Percentiles rank a stretch among this genome's conserved stretches.
These are phyloP conservation scores for Oryzias woworae DNA, from an alignment of 2,113 vertebrate species.

Conservation along the genomic window DNA sequence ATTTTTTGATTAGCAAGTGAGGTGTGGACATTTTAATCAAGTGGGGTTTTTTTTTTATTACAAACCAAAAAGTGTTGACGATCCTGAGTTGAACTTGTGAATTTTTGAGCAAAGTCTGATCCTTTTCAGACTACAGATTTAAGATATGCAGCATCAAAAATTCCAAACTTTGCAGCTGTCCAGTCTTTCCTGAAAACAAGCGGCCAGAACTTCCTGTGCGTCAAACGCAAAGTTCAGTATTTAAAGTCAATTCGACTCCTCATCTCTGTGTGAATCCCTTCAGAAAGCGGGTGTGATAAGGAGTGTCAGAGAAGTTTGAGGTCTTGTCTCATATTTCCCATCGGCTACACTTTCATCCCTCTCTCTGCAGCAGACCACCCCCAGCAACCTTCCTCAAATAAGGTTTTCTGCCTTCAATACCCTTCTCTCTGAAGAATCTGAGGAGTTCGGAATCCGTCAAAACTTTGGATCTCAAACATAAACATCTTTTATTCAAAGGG, in stretches of 20 bases:
- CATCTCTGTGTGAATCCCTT: conserved; percentile 66
- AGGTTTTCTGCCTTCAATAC: conserved; percentile 68
- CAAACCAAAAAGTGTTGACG: background rate
- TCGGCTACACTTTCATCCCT: conserved; percentile 76
- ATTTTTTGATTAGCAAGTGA: background rate
- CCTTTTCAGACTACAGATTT: background rate
- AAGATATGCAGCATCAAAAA: conserved; percentile 6
- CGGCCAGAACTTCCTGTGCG: conserved; percentile 44
- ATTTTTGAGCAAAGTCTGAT: background rate
- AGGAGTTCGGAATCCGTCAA: conserved; percentile 67
- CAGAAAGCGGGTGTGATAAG: conserved; percentile 62
- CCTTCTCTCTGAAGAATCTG: conserved; percentile 64
- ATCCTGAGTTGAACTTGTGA: background rate
- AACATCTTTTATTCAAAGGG: conserved; percentile 79
- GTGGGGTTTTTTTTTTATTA: background rate
- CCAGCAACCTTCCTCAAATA: conserved; percentile 70
- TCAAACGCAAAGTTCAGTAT: conserved; percentile 65
- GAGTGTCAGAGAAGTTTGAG: conserved; percentile 65
- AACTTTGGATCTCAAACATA: conserved; percentile 75
- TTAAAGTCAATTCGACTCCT: conserved; percentile 73
- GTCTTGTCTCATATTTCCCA: conserved; percentile 75
- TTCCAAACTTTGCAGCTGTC: conserved; percentile 57
- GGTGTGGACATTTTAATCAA: background rate
- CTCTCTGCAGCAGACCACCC: conserved; percentile 70
- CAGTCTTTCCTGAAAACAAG: conserved; percentile 47